These are phyloP conservation scores for Leucoraja ocellata DNA, from an alignment of 2,797 vertebrate species.

Conservation along the genomic window DNA sequence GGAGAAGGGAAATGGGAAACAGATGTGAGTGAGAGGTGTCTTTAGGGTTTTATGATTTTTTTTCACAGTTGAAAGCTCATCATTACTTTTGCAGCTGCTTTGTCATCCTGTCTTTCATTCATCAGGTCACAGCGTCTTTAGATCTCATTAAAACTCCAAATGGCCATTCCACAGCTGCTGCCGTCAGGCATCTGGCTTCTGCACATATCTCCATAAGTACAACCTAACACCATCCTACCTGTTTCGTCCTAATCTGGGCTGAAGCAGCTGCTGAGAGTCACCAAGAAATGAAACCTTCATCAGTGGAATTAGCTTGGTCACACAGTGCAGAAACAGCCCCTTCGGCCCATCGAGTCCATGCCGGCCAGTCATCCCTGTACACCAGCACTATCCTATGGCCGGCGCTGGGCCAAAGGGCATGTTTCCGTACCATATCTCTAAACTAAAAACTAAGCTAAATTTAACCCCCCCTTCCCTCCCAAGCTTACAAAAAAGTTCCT, in stretches of 20 bases:
- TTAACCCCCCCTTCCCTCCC: too few species aligned
- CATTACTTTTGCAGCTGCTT: slow-evolving; percentile 44
- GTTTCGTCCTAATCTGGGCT: background rate
- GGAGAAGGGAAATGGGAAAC: slow-evolving; percentile 70
- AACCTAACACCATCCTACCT: slow-evolving; percentile 35
- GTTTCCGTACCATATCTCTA: too few species aligned
- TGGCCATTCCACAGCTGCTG: slow-evolving; percentile 60
- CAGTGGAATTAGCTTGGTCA: background rate
- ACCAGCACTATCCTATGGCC: too few species aligned
- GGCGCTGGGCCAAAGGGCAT: too few species aligned
- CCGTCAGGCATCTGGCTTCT: slow-evolving; percentile 48
- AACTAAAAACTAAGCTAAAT: too few species aligned
- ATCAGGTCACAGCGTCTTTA: slow-evolving; percentile 62
- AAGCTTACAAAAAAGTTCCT: background rate
- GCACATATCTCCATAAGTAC: slow-evolving; percentile 27
- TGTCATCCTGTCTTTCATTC: slow-evolving; percentile 59
- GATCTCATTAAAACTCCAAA: slow-evolving; percentile 71
- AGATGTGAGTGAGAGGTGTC: slow-evolving; percentile 56
- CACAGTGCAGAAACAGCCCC: too few species aligned
- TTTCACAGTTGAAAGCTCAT: slow-evolving; percentile 39
- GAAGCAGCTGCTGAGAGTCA: background rate
- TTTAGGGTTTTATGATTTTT: slow-evolving; percentile 39
- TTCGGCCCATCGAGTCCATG: too few species aligned
- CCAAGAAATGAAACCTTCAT: background rate
- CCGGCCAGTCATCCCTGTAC: too few species aligned